A percentile compares a stretch with the other conserved stretches of the same genome.
phyloP scores from a whole-genome alignment of 2,113 vertebrate genomes.

The Callopanchax toddi region DNA sequence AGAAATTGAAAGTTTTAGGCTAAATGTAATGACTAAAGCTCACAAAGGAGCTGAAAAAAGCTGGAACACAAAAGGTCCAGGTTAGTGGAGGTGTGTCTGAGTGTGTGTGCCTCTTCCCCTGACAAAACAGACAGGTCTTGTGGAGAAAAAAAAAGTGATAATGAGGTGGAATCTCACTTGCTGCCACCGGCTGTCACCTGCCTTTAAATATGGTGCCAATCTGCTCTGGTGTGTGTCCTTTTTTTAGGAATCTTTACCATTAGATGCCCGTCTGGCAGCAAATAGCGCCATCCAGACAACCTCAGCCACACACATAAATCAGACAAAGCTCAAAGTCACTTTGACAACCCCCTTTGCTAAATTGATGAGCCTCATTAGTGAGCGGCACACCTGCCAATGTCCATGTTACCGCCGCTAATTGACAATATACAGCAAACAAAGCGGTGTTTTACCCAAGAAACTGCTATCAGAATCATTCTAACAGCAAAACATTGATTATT shows the following conservation, averaged over 20 bases:
- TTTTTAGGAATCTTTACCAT: conserved; percentile 42
- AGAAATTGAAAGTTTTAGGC: conserved; percentile 14
- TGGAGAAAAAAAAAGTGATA: conserved; percentile 56
- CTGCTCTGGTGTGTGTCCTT: conserved; percentile 16
- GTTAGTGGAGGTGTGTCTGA: conserved; percentile 3
- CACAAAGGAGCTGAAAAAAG: conserved; percentile 1
- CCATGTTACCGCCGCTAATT: conserved; percentile 59
- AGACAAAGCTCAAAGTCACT: conserved; percentile 19
- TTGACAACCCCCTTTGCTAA: conserved; percentile 41
- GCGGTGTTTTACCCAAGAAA: conserved; percentile 35
- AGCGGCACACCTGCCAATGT: conserved; percentile 33
- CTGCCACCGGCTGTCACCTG: conserved; percentile 64
- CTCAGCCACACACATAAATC: conserved; percentile 2
- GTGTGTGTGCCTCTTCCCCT: conserved; percentile 17
- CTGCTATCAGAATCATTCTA: conserved; percentile 3
- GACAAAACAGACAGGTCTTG: conserved; percentile 58
- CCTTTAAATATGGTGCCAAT: conserved; percentile 61
- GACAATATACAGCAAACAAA: conserved; percentile 50
- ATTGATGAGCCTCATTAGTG: conserved; percentile 65
- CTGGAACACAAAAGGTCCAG: conserved; percentile 32
- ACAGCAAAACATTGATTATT: conserved; percentile 10
- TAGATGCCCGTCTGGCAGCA: conserved; percentile 39
- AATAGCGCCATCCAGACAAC: conserved; percentile 16
- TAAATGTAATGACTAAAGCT: conserved; percentile 10
- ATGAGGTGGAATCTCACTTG: conserved; percentile 67